phyloP scores from a whole-genome alignment of 2,888 invertebrate genomes.

The Phaonia tiefii region DNA sequence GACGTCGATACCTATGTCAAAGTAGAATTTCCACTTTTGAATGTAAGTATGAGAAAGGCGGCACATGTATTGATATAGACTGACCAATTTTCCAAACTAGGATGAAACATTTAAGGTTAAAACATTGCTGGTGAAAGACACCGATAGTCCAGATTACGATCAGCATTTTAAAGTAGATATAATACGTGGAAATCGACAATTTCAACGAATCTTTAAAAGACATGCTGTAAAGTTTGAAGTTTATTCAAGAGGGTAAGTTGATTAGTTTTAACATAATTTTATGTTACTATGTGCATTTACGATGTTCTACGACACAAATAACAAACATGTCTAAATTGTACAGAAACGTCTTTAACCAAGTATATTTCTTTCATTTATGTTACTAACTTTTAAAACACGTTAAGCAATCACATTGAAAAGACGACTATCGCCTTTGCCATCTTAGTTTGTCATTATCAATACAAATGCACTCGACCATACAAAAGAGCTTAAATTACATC shows the following conservation, averaged over 20 bases:
- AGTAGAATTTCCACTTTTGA: conserved; percentile 89
- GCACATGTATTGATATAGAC: not conserved
- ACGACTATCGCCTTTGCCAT: too few relatives aligned
- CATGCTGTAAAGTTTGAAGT: conserved; percentile 95
- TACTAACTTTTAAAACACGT: too few relatives aligned
- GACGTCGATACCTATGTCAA: conserved; percentile 96
- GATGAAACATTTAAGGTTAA: conserved; percentile 88
- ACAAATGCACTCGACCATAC: too few relatives aligned
- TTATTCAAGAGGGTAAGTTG: conserved; percentile 92
- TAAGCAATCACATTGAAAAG: too few relatives aligned
- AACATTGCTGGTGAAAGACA: conserved; percentile 89
- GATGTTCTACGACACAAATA: too few relatives aligned
- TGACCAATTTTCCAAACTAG: conserved; percentile 78
- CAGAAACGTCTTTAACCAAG: too few relatives aligned
- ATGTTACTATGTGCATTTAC: too few relatives aligned
- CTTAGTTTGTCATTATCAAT: too few relatives aligned
- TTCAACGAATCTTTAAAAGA: conserved; percentile 92
- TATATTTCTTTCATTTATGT: too few relatives aligned
- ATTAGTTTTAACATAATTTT: too few relatives aligned
- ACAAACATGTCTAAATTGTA: too few relatives aligned
- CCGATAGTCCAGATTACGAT: conserved; percentile 94
- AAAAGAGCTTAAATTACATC: too few relatives aligned
- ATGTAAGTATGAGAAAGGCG: conserved; percentile 77
- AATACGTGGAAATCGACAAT: conserved; percentile 88
- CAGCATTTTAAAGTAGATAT: conserved; percentile 90